A percentile compares a stretch with the other conserved stretches of the same genome.
These are phyloP conservation scores for Seladonia tumulorum DNA, from an alignment of 2,888 invertebrate genomes.

Conservation along the genomic window DNA sequence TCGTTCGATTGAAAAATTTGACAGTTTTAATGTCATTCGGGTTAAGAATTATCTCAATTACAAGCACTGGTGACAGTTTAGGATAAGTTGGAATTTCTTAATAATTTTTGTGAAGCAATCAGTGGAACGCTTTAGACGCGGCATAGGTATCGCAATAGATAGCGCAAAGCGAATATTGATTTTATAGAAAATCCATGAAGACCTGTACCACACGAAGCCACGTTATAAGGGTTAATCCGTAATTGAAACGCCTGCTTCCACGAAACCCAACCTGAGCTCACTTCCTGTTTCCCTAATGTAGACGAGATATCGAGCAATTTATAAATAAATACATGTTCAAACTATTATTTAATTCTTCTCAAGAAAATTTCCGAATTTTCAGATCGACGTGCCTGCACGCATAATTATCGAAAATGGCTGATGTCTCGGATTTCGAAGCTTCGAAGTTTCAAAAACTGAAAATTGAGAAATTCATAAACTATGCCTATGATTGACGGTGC, in stretches of 20 bases:
- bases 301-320: background rate
- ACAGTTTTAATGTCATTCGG: background rate
- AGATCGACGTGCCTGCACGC: no score
- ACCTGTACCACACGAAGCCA: conserved; percentile 16
- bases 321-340: background rate
- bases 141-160: background rate
- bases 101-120: background rate
- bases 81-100: background rate
- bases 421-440: no score
- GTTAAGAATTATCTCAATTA: background rate
- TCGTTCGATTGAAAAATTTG: background rate
- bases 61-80: background rate
- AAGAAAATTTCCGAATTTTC: background rate
- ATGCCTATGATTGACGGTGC: no score
- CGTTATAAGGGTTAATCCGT: conserved; percentile 17
- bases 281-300: conserved; percentile 7
- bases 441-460: no score
- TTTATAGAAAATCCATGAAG: conserved; percentile 23
- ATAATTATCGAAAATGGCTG: no score
- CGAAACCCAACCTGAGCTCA: background rate
- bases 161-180: conserved; percentile 8
- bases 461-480: no score
- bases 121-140: background rate
- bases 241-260: conserved; percentile 21
- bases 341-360: background rate